Percentiles rank a stretch among this genome's conserved stretches.
phyloP scores from a whole-genome alignment of 2,113 vertebrate genomes.

The Taxidea taxus region DNA sequence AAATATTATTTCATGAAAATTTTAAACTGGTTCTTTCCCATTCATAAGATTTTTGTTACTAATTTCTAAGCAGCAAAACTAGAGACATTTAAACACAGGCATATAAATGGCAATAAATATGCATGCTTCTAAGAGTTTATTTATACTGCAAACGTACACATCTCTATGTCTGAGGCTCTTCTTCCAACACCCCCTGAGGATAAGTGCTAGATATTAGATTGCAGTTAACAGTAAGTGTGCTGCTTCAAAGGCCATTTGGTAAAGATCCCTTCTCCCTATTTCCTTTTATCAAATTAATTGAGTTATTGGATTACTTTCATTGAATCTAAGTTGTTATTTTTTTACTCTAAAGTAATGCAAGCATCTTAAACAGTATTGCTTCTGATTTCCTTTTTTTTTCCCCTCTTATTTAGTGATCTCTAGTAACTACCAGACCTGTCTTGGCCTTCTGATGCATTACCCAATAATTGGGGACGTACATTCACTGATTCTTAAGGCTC shows the following conservation, averaged over 20 bases:
- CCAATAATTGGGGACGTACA: conserved; percentile 95
- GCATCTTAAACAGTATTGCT: not conserved
- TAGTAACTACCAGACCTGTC: conserved; percentile 98
- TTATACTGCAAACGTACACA: not conserved
- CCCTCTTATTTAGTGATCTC: conserved; percentile 91
- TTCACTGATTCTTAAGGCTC: conserved; percentile 94
- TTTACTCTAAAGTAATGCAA: not conserved
- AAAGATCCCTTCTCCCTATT: not conserved
- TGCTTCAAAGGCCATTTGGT: not conserved
- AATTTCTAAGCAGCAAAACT: conserved; percentile 38
- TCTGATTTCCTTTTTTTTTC: conserved; percentile 3
- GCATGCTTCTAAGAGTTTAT: not conserved
- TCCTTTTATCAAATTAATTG: not conserved
- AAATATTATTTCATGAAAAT: conserved; percentile 33
- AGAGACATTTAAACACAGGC: not conserved
- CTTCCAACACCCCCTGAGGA: not conserved
- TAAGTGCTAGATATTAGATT: not conserved
- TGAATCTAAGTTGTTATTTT: not conserved
- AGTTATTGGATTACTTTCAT: conserved; percentile 18
- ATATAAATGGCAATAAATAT: conserved; percentile 1
- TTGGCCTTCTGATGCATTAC: conserved; percentile 98
- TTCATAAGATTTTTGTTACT: not conserved
- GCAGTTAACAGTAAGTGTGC: not conserved
- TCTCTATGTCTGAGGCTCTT: not conserved
- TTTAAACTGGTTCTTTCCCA: conserved; percentile 3